Base-by-base conservation (phyloP, 2,888 invertebrate genomes). In the Monopis laevigella region DNA sequence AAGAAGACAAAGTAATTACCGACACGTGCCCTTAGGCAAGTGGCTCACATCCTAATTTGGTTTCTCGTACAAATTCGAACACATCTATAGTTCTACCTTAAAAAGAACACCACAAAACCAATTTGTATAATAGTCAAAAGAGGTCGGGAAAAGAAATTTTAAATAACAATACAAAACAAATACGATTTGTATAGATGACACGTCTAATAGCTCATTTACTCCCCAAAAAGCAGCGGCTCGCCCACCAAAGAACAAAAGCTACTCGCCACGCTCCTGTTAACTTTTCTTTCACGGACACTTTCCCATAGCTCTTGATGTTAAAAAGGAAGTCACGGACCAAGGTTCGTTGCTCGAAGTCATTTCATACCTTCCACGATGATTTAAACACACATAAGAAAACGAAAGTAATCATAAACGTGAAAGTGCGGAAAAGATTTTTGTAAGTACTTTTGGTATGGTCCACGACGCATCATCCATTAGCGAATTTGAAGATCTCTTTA, bases 281-380 rank as follows among this genome's bases (percentile, higher is more conserved):
- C 66, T 67, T 62, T n/a, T n/a, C n/a, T 52, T 58, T 54, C 53
- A 59, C 38, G 24, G 27, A 13, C 62, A 65, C 68, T 73, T 74
- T 73, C 73, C 64, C 70, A 71, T 57, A 62, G 60, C 52, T 21
- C 51, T 57, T 44, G 12, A 46, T 56, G 67, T 67, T 77, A 72
- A 78, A 74, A 62, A 71, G 78, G 78, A 78, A 77, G 78, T 78
- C 77, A 77, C 71, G 77, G 65, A 48, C 53, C 50, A 47, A 55
- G 59, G 74, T 63, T 74, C 69, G 55, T 62, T 69, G 68, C 59
- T 53, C 69, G 39, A 2, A 5, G 10, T 10, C 17, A 34, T 8
- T 34, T 29, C 12, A 29, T 29, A 29, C 12, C 29, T 29, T 14
- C 14, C 12, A 13, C 14, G 29, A 29, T 3, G 29, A 29, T 14